Base-by-base conservation (phyloP, 2,113 vertebrate genomes). In the Castor canadensis region DNA sequence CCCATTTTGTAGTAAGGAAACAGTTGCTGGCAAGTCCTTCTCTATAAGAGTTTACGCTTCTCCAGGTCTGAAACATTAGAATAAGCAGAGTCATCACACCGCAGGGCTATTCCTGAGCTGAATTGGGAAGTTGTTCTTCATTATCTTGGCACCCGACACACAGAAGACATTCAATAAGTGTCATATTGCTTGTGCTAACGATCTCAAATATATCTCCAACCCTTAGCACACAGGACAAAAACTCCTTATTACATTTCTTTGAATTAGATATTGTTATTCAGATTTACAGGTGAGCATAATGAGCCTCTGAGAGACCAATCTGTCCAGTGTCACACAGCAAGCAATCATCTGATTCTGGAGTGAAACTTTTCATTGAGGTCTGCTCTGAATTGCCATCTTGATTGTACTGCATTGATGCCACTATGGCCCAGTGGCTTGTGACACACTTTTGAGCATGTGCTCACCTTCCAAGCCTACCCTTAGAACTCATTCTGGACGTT, bases 371-470 rank as follows among this genome's bases (percentile, higher is more conserved):
- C 19, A 4, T n/a, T 52, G 9, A 19, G 12, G 15, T 87, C n/a
- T 58, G 28, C 6, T 64, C 40, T 13, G 35, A 0, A 49, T 47
- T 67, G 3, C 32, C 6, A 17, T 67, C 13, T 56, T 0, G 0
- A 30, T 13, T 7, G 20, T n/a, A 2, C 17, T 72, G 69, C 10
- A 38, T 35, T 38, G 7, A 54, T 49, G 22, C 19, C 76, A 20
- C 5, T 4, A 6, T 11, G 9, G 26, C 2, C 0, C 9, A 32
- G 7, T 9, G 54, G 26, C 24, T 20, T 38, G 9, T 19, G 11
- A 75, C 15, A 35, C 6, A 5, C n/a, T 45, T 73, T 19, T 60
- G 24, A 77, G 20, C 30, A 17, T 40, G 4, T 45, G 45, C 13
- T 49, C 15, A 5, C 22, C 81, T 10, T 47, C 40, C 16, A 5